Evolutionary conservation across 2,797 vertebrate species (phyloP), one percentile per base, ranked within the genome.

Genomic region (Diplodus sargus): DNA sequence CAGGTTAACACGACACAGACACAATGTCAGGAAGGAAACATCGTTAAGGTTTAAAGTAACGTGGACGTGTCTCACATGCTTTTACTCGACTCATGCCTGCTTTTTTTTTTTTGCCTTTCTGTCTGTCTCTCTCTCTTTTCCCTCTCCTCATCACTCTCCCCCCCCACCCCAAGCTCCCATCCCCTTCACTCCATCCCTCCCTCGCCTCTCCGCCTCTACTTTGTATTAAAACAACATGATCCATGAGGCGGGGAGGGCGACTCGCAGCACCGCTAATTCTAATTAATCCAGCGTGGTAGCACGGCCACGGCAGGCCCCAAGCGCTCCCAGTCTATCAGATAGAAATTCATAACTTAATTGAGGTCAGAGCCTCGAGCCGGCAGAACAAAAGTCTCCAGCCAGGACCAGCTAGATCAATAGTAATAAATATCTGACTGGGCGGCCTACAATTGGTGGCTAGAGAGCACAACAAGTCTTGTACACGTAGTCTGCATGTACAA

Each of bases 291-390:
- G 91, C 89, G 56, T 90, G 90, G 96, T 96, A 96, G 92, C 90
- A 59, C 74, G 58, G 95, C 95, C 96, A 92, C 94, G 92, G 96
- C 84, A 85, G 96, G 96, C 96, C 90, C 88, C 86, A 86, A 95
- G 96, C 96, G 94, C 95, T 96, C 92, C 93, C 95, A 97, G 97
- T 98, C 97, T 98, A 98, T 99, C 95, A 97, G 97, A 99, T 98
- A 98, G 97, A 98, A 98, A 99, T 99, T 98, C 98, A 98, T 99
- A 99, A 99, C 97, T 98, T 99, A 99, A 99, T 99, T 99, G 98
- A 99, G 97, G 98, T 98, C 97, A 98, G 95, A 98, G 96, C 96
- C 96, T 95, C 84, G 91, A 96, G 96, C 95, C 95, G 94, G 94
- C 95, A 96, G 97, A 97, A 98, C 97, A 98, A 97, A 98, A 97